phyloP scores from a whole-genome alignment of 2,888 invertebrate genomes.

The Lochmaea capreae region DNA sequence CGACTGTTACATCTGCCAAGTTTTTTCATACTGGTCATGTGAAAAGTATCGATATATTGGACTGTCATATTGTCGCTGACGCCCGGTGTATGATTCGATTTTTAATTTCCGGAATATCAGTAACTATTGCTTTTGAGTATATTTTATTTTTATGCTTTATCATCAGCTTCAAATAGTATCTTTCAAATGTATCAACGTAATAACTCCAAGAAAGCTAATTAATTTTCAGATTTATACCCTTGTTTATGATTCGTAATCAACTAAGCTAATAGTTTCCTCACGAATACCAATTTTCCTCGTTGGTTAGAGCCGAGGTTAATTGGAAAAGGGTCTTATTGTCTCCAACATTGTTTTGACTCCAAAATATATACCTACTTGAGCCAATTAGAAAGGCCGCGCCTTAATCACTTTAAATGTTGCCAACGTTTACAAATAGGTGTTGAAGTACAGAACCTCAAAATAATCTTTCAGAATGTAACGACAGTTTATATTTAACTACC shows the following conservation, averaged over 20 bases:
- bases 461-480: not conserved
- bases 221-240: not conserved
- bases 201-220: not conserved
- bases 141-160: too few relatives aligned
- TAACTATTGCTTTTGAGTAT: too few relatives aligned
- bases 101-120: too few relatives aligned
- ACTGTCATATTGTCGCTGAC: too few relatives aligned
- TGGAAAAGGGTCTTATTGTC: not conserved
- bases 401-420: not conserved
- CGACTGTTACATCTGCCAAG: too few relatives aligned
- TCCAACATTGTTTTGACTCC: not conserved
- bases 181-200: too few relatives aligned
- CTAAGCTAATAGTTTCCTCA: not conserved
- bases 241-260: too few relatives aligned
- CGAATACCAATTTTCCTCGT: not conserved
- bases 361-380: not conserved
- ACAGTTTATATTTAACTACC: too few relatives aligned
- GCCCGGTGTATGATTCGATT: too few relatives aligned
- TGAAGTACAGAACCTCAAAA: not conserved
- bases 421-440: not conserved
- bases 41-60: too few relatives aligned
- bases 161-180: too few relatives aligned
- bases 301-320: not conserved
- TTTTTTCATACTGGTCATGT: too few relatives aligned
- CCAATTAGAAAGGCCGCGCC: not conserved